Base-by-base conservation (phyloP, 2,888 invertebrate species). In the Autographa pulchrina region DNA sequence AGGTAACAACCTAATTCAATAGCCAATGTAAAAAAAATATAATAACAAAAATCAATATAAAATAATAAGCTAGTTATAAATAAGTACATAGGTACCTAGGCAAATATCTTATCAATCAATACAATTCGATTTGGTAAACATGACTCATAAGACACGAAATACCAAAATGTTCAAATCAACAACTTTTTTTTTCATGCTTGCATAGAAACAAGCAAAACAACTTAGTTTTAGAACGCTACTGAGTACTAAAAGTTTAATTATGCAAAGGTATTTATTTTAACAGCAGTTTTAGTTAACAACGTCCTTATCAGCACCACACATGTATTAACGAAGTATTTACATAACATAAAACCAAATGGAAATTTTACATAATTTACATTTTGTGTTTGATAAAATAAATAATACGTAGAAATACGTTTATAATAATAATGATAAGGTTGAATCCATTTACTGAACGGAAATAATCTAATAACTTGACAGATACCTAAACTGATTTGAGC, bases 221-320 rank as follows among this genome's bases (percentile, higher is more conserved):
- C 20, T 56, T n/a, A 16, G 1, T 56, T 56, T 56, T 6, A 56
- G 54, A 11, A 25, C 54, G 54, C 20, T 56, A 25, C 18, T 52
- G 18, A 18, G n/a, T 18, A 52, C n/a, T 52, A 54, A 54, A 54
- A 54, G 8, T 7, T 13, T 58, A 58, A 58, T 58, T 58, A 58
- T 54, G 54, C 20, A 56, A 5, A 56, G 0, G 5, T 65, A 62
- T 35, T 8, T 32, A 59, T 31, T 56, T 32, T 54, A n/a, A 32
- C 56, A 35, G 25, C 54, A 43, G 32, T 58, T 67, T 74, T 62
- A 0, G 16, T 64, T 52, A 65, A 31, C 32, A 59, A 56, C 63
- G n/a, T 75, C 41, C 66, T 58, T 75, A 70, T 70, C 75, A 62
- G 38, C 13, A 0, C 18, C 62, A 16, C 48, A 72, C n/a, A 61